phyloP scores from a whole-genome alignment of 2,888 invertebrate species.

The Drosophila rubida region DNA sequence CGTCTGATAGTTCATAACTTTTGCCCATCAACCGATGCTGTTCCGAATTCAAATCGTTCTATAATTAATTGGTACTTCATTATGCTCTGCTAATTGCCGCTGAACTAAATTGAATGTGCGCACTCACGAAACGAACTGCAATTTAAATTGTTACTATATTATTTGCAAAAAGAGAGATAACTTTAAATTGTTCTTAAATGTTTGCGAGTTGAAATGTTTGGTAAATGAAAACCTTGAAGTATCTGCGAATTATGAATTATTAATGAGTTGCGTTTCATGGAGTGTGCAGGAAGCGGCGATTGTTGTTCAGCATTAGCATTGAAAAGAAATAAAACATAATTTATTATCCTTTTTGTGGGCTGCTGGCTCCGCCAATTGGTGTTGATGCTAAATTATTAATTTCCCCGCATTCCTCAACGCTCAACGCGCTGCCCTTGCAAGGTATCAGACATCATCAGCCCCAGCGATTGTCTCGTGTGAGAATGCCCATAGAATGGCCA shows the following conservation, averaged over 20 bases:
- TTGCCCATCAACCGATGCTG: not conserved
- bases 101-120: not conserved
- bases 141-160: too few relatives aligned
- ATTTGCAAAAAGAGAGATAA: too few relatives aligned
- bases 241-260: too few relatives aligned
- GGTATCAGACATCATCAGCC: too few relatives aligned
- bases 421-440: slow-evolving; percentile 16
- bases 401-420: slow-evolving; percentile 61
- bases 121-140: too few relatives aligned
- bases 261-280: not conserved
- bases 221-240: too few relatives aligned
- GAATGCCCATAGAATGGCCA: slow-evolving; percentile 53
- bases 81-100: not conserved
- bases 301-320: slow-evolving; percentile 67
- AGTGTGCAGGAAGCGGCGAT: not conserved
- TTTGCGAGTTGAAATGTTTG: not conserved
- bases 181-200: too few relatives aligned
- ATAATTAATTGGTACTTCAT: not conserved
- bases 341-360: slow-evolving; percentile 64
- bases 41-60: not conserved
- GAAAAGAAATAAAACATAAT: slow-evolving; percentile 80
- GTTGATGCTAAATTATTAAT: slow-evolving; percentile 77
- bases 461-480: slow-evolving; percentile 53
- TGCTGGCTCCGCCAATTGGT: slow-evolving; percentile 60
- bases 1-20: not conserved